Conservation (phyloP, 2,113 vertebrate genomes). For the Microcebus lehilahytsara region DNA sequence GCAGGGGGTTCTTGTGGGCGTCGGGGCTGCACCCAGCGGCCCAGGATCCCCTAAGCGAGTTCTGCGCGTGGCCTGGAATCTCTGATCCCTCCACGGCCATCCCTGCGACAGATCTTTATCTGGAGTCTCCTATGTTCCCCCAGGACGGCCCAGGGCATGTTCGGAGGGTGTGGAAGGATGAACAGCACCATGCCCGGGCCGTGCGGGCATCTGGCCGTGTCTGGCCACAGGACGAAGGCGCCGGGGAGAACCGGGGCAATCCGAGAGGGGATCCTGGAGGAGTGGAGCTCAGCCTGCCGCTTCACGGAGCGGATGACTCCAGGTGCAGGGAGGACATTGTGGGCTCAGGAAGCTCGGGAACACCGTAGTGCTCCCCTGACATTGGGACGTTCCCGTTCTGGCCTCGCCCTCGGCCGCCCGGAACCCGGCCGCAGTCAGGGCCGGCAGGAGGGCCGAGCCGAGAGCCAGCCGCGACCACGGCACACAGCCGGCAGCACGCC, state of each 20-base stretch:
- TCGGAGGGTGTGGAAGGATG: accelerated
- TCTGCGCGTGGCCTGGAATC: not conserved
- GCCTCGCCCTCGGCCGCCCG: accelerated
- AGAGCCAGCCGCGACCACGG: no score
- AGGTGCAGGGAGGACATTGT: not conserved
- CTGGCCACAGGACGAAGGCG: not conserved
- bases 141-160: not conserved
- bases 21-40: not conserved
- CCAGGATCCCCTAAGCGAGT: not conserved
- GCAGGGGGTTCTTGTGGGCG: no score
- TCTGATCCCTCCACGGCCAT: not conserved
- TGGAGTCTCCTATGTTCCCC: accelerated
- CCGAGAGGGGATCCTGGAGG: no score
- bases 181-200: not conserved
- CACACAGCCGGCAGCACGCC: no score
- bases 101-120: not conserved
- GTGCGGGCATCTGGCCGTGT: accelerated
- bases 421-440: not conserved
- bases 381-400: no score
- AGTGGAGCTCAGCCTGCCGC: not conserved
- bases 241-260: accelerated
- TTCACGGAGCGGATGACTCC: not conserved
- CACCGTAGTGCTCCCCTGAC: not conserved
- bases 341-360: no score
- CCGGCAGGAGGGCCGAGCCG: not conserved